Evolutionary conservation across 2,888 invertebrate species (phyloP).

Genomic region (Chalcosyrphus nemorum): DNA sequence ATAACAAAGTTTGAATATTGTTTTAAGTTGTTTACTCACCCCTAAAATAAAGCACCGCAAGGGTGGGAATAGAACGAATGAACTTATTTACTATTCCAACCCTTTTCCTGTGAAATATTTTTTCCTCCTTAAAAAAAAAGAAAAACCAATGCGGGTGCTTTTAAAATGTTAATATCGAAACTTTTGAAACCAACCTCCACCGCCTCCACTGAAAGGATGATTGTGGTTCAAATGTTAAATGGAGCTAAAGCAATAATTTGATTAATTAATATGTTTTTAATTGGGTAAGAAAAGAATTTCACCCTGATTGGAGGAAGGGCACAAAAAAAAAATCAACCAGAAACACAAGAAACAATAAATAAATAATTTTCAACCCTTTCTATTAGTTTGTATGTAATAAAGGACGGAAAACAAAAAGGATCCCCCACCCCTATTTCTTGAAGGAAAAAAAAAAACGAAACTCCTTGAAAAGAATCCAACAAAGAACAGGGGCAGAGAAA

Average conservation of each 20-base stretch:
- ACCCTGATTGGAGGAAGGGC: not conserved
- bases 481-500: slow-evolving; percentile 20
- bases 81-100: slow-evolving; percentile 52
- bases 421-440: not conserved
- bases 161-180: slow-evolving; percentile 13
- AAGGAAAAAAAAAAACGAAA: not conserved
- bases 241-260: slow-evolving; percentile 68
- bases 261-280: slow-evolving; percentile 68
- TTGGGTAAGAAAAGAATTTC: slow-evolving; percentile 41
- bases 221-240: slow-evolving; percentile 58
- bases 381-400: not conserved
- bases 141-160: not conserved
- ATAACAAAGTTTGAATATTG: slow-evolving; percentile 72
- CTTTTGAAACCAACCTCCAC: not conserved
- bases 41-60: slow-evolving; percentile 51
- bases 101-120: not conserved
- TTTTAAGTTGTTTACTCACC: slow-evolving; percentile 69
- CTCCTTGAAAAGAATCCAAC: slow-evolving; percentile 39
- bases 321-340: not conserved
- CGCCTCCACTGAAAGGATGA: too few relatives aligned
- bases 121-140: not conserved
- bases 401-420: not conserved
- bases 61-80: slow-evolving; percentile 36
- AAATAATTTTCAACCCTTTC: slow-evolving; percentile 60
- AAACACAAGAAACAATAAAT: slow-evolving; percentile 43